Evolutionary conservation across 1,140 invertebrate genomes (phyloP).

Genomic region (Andrena cerasifolii): DNA sequence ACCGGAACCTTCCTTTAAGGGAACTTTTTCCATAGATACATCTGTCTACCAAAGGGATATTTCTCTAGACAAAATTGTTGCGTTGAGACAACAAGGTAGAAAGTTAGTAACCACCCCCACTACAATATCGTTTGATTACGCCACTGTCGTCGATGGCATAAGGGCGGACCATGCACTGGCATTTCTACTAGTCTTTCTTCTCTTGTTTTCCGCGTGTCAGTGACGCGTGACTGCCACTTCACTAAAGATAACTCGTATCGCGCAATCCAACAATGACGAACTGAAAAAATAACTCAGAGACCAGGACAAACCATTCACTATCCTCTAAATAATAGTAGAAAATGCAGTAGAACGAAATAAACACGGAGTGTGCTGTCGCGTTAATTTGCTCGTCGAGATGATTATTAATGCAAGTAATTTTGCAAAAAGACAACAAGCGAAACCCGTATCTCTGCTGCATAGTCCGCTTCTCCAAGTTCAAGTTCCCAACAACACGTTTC

Average conservation of each 20-base stretch:
- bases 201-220: slow-evolving; percentile 28
- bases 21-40: no score
- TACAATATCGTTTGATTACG: background rate
- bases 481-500: background rate
- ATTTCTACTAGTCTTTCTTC: slow-evolving; percentile 43
- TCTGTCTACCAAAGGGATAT: no score
- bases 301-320: no score
- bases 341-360: no score
- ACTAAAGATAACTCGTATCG: background rate
- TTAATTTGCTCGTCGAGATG: background rate
- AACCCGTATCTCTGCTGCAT: background rate
- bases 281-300: no score
- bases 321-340: no score
- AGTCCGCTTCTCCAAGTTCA: background rate
- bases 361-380: background rate
- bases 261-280: background rate
- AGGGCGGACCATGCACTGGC: slow-evolving; percentile 20
- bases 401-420: background rate
- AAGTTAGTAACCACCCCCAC: background rate
- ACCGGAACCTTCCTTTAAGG: no score
- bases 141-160: slow-evolving; percentile 38
- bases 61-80: background rate
- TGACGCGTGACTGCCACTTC: background rate
- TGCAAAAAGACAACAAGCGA: no score
- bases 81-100: background rate